Evolutionary conservation across 2,113 vertebrate species (phyloP), one percentile per base, ranked within the genome.

Genomic region (Calonectris borealis): DNA sequence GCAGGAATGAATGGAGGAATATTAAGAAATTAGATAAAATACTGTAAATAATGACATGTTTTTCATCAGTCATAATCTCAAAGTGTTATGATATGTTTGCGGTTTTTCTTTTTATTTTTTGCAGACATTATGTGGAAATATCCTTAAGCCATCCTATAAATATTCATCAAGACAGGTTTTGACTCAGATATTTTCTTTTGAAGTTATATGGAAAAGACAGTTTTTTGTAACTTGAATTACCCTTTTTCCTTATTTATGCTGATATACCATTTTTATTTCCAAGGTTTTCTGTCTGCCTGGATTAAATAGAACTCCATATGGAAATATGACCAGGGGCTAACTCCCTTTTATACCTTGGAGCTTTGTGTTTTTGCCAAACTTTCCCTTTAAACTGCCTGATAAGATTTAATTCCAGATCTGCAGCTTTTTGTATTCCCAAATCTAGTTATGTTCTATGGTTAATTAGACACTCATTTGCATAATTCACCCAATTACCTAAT

Each of bases 401-500:
- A 86, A 57, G 9, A 80, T 77, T 76, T 54, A 73, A 54, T 61
- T 91, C 27, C 32, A 44, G 22, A 83, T 54, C 34, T 90, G 9
- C 27, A 84, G 19, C 15, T 93, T 80, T 94, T 80, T 90, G 10
- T 90, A 48, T 88, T 92, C 46, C 38, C 61, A 94, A 88, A 95
- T 79, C 78, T 90, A 83, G 34, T 95, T 87, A 60, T n/a, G 10
- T 79, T 73, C 49, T 70, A 52, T 26, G 9, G 51, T 65, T 95
- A 95, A 71, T 95, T 88, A 91, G 94, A 61, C 5, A n/a, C 4
- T 62, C 5, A 55, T 95, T 93, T 94, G 34, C 62, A 90, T 88
- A 93, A 80, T 65, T 95, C 58, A 91, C n/a, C 58, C 20, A 92
- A 91, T 90, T 94, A 64, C 24, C 38, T 86, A 80, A 94, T 85